These are phyloP conservation scores for Auanema sp. DNA, from an alignment of 2,888 invertebrate genomes.

Conservation along the genomic window DNA sequence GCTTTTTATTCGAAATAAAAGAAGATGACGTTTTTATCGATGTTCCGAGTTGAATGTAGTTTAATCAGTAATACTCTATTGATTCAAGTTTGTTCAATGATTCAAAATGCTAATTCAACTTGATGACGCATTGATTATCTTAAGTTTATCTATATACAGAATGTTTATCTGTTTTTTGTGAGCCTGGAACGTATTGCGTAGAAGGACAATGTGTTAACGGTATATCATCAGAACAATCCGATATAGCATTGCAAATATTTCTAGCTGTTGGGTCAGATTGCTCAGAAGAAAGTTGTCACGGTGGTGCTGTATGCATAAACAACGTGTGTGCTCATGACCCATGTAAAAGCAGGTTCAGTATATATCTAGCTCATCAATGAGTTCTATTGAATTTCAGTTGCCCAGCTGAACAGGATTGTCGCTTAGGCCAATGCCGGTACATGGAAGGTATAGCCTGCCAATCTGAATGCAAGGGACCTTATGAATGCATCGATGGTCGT, in stretches of 20 bases:
- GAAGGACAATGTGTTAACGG: conserved; percentile 43
- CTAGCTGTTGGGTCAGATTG: conserved; percentile 35
- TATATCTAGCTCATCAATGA: neutral
- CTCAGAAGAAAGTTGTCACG: conserved; percentile 37
- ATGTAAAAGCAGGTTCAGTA: conserved; percentile 29
- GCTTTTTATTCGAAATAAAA: neutral
- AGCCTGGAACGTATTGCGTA: conserved; percentile 38
- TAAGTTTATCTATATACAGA: conserved; percentile 27
- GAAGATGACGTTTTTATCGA: neutral
- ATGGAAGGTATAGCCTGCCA: conserved; percentile 43
- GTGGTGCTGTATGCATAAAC: conserved; percentile 37
- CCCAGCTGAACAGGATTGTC: conserved; percentile 54
- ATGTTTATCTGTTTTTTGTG: conserved; percentile 39
- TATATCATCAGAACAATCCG: neutral
- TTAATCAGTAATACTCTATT: neutral
- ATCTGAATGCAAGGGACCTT: conserved; percentile 51
- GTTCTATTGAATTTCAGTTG: conserved; percentile 24
- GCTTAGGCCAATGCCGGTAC: conserved; percentile 51
- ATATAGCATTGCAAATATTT: too few relatives aligned
- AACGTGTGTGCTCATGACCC: conserved; percentile 42
- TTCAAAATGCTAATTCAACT: neutral
- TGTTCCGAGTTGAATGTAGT: neutral
- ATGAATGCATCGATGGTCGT: conserved; percentile 51
- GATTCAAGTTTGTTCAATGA: neutral
- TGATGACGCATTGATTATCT: neutral